Evolutionary conservation across 92 coral and sea anemone species (phyloP).

Genomic region (Phymanthus crucifer): DNA sequence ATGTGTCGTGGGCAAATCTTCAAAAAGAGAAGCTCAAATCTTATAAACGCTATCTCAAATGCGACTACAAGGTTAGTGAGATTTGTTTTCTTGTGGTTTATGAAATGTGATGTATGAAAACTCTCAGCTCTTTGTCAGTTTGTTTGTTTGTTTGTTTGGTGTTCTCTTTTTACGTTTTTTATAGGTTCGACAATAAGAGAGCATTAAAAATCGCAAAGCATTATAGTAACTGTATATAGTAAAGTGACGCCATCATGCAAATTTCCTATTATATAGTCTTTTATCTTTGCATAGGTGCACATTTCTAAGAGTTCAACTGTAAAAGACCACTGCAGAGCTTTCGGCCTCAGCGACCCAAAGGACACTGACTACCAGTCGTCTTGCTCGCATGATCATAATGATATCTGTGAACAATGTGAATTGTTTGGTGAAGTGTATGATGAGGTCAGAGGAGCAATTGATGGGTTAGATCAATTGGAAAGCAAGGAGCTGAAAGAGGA

Average conservation of each 20-base stretch:
- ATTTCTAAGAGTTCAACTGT: conserved; percentile 23
- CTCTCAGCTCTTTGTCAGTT: not conserved
- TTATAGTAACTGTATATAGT: too few relatives aligned
- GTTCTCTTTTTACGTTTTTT: not conserved
- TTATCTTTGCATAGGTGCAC: conserved; percentile 22
- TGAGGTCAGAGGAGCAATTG: conserved; percentile 15
- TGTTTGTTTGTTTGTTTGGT: not conserved
- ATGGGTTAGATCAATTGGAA: not conserved
- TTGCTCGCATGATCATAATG: conserved; percentile 32
- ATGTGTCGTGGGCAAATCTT: too few relatives aligned
- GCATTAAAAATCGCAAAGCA: too few relatives aligned
- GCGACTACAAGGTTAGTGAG: too few relatives aligned
- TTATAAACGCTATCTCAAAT: too few relatives aligned
- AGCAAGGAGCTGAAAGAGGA: conserved; percentile 33
- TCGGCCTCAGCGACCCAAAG: conserved; percentile 34
- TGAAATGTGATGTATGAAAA: not conserved
- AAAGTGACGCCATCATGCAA: not conserved
- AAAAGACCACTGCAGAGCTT: conserved; percentile 28
- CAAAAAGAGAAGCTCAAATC: too few relatives aligned
- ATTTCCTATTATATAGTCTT: not conserved
- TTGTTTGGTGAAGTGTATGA: conserved; percentile 9
- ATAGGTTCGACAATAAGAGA: too few relatives aligned
- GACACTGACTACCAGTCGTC: conserved; percentile 25
- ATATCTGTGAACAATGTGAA: conserved; percentile 29
- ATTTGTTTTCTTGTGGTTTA: not conserved